Conservation (phyloP, 53 echinoderm and acorn worm genomes). For the Crossaster papposus region DNA sequence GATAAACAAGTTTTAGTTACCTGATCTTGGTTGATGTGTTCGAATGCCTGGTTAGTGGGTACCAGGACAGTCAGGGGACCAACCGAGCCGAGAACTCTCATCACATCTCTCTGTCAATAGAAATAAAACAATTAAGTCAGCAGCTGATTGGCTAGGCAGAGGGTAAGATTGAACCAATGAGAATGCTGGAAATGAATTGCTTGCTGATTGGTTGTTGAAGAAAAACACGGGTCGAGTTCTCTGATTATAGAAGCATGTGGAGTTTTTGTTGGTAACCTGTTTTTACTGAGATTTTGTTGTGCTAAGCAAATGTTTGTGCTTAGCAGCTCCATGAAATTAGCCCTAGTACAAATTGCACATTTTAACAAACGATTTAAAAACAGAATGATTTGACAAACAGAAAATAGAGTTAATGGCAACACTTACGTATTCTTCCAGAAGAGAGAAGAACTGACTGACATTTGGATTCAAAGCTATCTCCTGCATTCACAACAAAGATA, state of each 20-base stretch:
- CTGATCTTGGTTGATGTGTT: conserved; percentile 27
- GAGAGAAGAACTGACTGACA: conserved; percentile 38
- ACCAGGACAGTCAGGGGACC: conserved; percentile 64
- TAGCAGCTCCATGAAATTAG: no score
- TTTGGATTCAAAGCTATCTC: conserved; percentile 50
- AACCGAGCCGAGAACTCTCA: conserved; percentile 33
- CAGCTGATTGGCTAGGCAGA: background rate
- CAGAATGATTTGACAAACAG: background rate
- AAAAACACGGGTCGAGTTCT: no score
- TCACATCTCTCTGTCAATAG: conserved; percentile 8
- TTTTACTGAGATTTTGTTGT: no score
- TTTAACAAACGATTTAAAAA: background rate
- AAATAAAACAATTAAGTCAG: background rate
- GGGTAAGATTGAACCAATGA: no score
- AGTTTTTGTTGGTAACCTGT: no score
- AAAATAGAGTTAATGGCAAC: background rate
- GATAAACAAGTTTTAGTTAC: conserved; percentile 17
- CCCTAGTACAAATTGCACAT: no score
- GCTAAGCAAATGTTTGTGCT: no score
- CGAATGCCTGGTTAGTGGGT: conserved; percentile 63
- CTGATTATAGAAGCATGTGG: no score
- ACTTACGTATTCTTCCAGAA: conserved; percentile 53
- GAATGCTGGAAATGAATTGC: no score
- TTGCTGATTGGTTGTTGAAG: no score
- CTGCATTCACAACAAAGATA: conserved; percentile 23